A percentile compares a stretch with the other conserved stretches of the same genome.
phyloP scores from a whole-genome alignment of 2,888 invertebrate species.

The Carterocephalus palaemon region DNA sequence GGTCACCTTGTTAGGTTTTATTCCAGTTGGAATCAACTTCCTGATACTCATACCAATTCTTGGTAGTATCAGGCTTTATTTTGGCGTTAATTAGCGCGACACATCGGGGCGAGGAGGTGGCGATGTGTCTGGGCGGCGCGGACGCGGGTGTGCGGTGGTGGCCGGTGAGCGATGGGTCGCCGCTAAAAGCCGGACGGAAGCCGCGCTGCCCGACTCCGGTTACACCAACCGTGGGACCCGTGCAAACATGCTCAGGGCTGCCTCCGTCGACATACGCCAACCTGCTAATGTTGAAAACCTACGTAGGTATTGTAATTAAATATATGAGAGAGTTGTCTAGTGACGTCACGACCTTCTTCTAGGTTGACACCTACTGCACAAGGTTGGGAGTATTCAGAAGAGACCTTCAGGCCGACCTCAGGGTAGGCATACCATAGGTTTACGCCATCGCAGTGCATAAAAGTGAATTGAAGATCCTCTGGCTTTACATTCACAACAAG shows the following conservation, averaged over 20 bases:
- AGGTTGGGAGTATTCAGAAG: neutral
- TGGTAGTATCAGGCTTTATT: too few relatives aligned
- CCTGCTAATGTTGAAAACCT: neutral
- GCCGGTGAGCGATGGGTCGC: conserved; percentile 51
- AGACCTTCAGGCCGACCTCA: too few relatives aligned
- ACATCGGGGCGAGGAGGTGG: conserved; percentile 24
- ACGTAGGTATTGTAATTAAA: neutral
- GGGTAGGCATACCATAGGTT: too few relatives aligned
- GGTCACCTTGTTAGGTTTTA: too few relatives aligned
- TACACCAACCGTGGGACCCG: conserved; percentile 72
- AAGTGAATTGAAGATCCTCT: too few relatives aligned
- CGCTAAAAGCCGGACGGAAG: conserved; percentile 79
- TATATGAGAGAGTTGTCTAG: neutral
- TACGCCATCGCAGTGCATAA: too few relatives aligned
- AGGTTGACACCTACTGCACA: neutral
- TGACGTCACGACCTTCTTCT: neutral
- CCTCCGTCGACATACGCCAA: too few relatives aligned
- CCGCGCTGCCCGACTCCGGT: conserved; percentile 70
- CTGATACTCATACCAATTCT: too few relatives aligned
- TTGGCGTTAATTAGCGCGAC: conserved; percentile 21
- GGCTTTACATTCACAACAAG: too few relatives aligned
- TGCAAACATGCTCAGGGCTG: conserved; percentile 64
- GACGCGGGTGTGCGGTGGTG: conserved; percentile 39
- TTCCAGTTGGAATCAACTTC: too few relatives aligned
- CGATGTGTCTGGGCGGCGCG: conserved; percentile 27